A percentile compares a stretch with the other conserved stretches of the same genome.
These are phyloP conservation scores for Automeris io DNA, from an alignment of 2,888 invertebrate species.

Conservation along the genomic window DNA sequence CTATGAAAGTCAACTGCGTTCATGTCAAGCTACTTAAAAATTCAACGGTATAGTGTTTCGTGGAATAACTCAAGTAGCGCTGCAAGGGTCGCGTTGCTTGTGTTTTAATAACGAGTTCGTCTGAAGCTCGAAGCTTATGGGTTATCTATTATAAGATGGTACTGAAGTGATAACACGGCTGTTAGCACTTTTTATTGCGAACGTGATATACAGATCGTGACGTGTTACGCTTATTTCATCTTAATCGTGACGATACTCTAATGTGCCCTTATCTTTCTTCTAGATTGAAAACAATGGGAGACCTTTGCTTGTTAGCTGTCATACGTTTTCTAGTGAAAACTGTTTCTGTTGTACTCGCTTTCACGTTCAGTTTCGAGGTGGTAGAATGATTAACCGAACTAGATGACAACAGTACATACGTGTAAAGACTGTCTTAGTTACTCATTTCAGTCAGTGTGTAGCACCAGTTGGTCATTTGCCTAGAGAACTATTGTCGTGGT, in stretches of 20 bases:
- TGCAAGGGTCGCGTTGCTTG: conserved; percentile 34
- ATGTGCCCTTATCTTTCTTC: neutral
- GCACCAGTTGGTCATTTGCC: no score
- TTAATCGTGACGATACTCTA: neutral
- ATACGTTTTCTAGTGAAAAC: neutral
- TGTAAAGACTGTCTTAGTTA: no score
- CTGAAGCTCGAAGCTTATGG: conserved; percentile 12
- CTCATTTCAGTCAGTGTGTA: no score
- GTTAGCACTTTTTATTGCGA: conserved; percentile 7
- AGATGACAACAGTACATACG: no score
- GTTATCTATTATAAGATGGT: conserved; percentile 20
- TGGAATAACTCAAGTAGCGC: conserved; percentile 23
- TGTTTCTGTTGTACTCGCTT: no score
- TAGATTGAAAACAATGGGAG: neutral
- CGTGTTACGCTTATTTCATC: conserved; percentile 11
- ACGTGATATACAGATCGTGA: conserved; percentile 11
- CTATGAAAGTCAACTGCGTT: conserved; percentile 26
- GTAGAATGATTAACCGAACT: no score
- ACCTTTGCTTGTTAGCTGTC: neutral
- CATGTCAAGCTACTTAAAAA: conserved; percentile 38
- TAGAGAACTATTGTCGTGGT: no score
- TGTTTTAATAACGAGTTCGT: conserved; percentile 23
- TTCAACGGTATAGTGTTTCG: conserved; percentile 39
- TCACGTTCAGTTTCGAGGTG: no score
- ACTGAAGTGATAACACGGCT: conserved; percentile 13